Percentiles rank a stretch among this genome's conserved stretches.
phyloP scores from a whole-genome alignment of 2,888 invertebrate species.

The Macroteleia sp. region DNA sequence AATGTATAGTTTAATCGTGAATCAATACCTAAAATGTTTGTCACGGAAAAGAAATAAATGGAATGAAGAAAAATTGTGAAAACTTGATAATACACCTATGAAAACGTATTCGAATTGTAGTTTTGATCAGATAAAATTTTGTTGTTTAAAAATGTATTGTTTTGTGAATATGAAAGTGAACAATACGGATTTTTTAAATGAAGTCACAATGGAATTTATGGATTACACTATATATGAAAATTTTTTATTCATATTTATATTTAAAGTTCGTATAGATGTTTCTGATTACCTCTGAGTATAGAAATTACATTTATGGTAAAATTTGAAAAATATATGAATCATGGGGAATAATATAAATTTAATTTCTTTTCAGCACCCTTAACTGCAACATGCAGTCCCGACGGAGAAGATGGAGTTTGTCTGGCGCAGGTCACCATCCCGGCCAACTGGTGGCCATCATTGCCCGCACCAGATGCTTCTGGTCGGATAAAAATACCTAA shows the following conservation, averaged over 20 bases:
- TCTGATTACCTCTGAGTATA: too few species aligned
- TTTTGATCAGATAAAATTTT: conserved; percentile 1
- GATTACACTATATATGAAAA: background rate
- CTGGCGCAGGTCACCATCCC: conserved; percentile 94
- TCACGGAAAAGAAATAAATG: background rate
- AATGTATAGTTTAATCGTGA: too few species aligned
- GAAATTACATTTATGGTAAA: too few species aligned
- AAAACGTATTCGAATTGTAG: conserved; percentile 5
- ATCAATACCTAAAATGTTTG: conserved; percentile 16
- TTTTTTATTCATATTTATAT: too few species aligned
- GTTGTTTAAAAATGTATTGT: background rate
- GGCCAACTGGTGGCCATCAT: conserved; percentile 95
- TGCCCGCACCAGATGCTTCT: conserved; percentile 86
- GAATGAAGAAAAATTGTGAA: conserved; percentile 14
- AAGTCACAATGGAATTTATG: too few species aligned
- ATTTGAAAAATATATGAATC: background rate
- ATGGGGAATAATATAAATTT: too few species aligned
- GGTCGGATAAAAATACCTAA: conserved; percentile 83
- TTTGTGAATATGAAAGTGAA: background rate
- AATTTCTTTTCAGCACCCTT: conserved; percentile 84
- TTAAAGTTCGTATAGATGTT: too few species aligned
- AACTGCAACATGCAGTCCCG: conserved; percentile 96
- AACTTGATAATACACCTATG: conserved; percentile 9
- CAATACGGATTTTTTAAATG: background rate
- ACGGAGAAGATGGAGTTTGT: conserved; percentile 96